Conservation (phyloP, 2,113 vertebrate species). For the Equus quagga region DNA sequence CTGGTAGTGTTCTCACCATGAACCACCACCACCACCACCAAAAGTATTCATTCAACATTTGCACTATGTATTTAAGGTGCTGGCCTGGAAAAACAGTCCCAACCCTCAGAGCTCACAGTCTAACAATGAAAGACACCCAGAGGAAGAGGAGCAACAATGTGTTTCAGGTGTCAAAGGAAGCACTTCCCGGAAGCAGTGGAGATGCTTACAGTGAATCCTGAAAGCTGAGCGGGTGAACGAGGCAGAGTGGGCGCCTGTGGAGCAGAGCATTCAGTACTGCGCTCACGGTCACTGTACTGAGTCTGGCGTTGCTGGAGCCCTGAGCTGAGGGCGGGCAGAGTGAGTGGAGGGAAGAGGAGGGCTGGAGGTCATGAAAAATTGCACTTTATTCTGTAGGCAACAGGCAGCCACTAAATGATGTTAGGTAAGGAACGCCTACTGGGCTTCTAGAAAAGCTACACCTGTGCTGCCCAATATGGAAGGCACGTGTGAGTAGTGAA, state of each 20-base stretch:
- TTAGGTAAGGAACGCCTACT: not conserved
- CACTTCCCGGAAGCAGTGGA: slow-evolving; percentile 18
- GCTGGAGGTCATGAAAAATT: not conserved
- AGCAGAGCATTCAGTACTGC: not conserved
- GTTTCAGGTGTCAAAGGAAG: not conserved
- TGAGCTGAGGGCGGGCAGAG: not conserved
- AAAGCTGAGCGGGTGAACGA: not conserved
- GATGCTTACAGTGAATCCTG: not conserved
- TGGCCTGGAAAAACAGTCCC: slow-evolving; percentile 13
- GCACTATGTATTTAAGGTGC: not conserved
- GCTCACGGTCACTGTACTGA: not conserved
- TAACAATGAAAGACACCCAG: not conserved
- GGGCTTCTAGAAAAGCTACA: not conserved
- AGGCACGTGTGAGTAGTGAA: not conserved
- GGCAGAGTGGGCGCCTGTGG: not conserved
- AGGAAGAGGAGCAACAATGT: not conserved
- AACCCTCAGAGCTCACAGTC: not conserved
- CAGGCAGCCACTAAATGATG: not conserved
- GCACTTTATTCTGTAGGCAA: not conserved
- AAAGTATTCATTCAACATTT: not conserved
- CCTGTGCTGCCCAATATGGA: not conserved
- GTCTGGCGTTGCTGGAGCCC: not conserved
- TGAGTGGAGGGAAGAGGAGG: not conserved
- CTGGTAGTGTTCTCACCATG: not conserved
- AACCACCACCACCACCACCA: not conserved